Percentiles rank a stretch among this genome's conserved stretches.
Conservation (phyloP, 1,140 invertebrate genomes). For the Drosophila guanche region DNA sequence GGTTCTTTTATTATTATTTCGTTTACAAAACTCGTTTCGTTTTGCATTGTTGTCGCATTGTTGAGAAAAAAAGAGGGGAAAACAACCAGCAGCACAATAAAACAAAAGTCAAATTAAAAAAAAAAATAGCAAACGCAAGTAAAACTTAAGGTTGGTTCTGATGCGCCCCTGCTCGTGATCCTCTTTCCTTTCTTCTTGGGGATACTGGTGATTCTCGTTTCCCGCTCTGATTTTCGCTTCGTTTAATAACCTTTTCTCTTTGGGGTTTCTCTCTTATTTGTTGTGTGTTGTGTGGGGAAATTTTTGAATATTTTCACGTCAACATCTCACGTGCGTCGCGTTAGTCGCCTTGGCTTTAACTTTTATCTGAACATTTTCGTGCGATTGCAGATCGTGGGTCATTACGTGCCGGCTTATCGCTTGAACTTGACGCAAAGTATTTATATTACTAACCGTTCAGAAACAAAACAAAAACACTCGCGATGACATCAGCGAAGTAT, state of each 20-base stretch:
- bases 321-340: slow-evolving; percentile 20
- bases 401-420: slow-evolving; percentile 65
- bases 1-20: slow-evolving; percentile 29
- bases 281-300: background rate
- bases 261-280: background rate
- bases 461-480: slow-evolving; percentile 12
- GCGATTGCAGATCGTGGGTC: slow-evolving; percentile 56
- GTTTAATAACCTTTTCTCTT: slow-evolving; percentile 12
- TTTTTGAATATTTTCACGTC: no score
- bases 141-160: slow-evolving; percentile 57
- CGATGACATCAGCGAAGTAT: slow-evolving; percentile 35
- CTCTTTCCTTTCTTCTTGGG: background rate
- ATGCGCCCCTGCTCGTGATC: slow-evolving; percentile 1
- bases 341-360: slow-evolving; percentile 16
- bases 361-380: slow-evolving; percentile 42
- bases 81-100: slow-evolving; percentile 10
- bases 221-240: no score
- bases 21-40: slow-evolving; percentile 63
- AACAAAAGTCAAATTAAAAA: slow-evolving; percentile 27
- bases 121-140: slow-evolving; percentile 41
- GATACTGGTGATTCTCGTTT: background rate
- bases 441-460: slow-evolving; percentile 45
- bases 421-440: slow-evolving; percentile 45
- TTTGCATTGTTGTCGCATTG: slow-evolving; percentile 60
- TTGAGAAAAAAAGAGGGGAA: slow-evolving; percentile 12